Conservation (phyloP, 2,113 vertebrate genomes). For the Python bivittatus region DNA sequence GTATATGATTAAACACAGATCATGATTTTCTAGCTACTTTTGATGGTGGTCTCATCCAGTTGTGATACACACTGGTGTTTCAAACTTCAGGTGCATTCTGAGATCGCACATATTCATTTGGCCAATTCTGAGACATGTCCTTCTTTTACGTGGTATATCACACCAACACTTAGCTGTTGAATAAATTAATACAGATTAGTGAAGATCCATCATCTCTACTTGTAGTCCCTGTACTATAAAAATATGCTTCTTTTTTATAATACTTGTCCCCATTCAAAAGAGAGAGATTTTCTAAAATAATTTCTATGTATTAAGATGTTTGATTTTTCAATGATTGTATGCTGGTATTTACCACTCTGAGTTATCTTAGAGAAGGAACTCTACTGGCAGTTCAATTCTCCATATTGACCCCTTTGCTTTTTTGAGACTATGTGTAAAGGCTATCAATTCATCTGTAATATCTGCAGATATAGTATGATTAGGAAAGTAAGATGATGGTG, state of each 20-base stretch:
- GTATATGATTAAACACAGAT: not conserved
- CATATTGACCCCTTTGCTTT: not conserved
- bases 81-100: not conserved
- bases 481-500: not conserved
- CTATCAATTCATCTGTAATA: not conserved
- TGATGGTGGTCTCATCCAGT: not conserved
- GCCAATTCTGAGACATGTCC: not conserved
- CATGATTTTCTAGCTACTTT: not conserved
- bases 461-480: not conserved
- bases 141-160: not conserved
- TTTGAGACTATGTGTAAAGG: not conserved
- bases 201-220: not conserved
- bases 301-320: not conserved
- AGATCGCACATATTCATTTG: not conserved
- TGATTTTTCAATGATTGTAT: not conserved
- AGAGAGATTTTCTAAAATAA: not conserved
- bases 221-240: not conserved
- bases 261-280: not conserved
- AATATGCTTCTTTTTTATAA: not conserved
- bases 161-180: not conserved
- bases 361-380: not conserved
- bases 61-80: not conserved
- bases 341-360: not conserved
- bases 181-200: not conserved
- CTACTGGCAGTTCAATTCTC: not conserved